phyloP scores from a whole-genome alignment of 2,113 vertebrate species.

The Zosterops japonicus region DNA sequence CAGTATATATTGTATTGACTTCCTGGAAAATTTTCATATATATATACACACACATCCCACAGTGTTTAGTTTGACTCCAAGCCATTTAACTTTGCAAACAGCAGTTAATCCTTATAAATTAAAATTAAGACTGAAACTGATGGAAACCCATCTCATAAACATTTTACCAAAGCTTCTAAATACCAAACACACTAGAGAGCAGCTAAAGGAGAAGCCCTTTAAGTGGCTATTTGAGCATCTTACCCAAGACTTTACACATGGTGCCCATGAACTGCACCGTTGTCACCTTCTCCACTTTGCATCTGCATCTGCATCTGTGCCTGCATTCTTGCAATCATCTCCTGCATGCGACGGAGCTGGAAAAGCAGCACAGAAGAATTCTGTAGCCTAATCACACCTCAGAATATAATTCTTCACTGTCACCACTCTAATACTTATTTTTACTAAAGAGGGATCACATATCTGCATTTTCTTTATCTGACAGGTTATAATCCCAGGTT shows the following conservation, averaged over 20 bases:
- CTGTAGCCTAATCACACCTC: not conserved
- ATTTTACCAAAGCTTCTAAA: not conserved
- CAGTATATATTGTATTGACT: not conserved
- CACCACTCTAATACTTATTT: not conserved
- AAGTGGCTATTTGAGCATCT: not conserved
- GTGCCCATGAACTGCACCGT: constrained; percentile 55
- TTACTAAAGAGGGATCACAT: not conserved
- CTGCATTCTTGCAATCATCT: constrained; percentile 98
- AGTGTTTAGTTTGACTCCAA: not conserved
- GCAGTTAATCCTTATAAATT: not conserved
- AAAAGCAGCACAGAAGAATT: not conserved
- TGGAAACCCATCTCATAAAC: not conserved
- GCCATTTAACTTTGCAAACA: not conserved
- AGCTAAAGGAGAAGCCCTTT: not conserved
- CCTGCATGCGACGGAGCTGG: constrained; percentile 96
- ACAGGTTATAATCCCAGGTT: not conserved
- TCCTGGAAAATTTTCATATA: not conserved
- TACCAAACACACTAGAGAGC: not conserved
- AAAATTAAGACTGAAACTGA: not conserved
- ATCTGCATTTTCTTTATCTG: not conserved
- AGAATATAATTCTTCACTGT: not conserved
- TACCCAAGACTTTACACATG: constrained; percentile 66
- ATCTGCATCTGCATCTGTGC: constrained; percentile 93
- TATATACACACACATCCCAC: rapidly evolving
- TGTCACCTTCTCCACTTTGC: constrained; percentile 80